Evolutionary conservation across 1,140 invertebrate species (phyloP).

Genomic region (Tenebrio molitor): DNA sequence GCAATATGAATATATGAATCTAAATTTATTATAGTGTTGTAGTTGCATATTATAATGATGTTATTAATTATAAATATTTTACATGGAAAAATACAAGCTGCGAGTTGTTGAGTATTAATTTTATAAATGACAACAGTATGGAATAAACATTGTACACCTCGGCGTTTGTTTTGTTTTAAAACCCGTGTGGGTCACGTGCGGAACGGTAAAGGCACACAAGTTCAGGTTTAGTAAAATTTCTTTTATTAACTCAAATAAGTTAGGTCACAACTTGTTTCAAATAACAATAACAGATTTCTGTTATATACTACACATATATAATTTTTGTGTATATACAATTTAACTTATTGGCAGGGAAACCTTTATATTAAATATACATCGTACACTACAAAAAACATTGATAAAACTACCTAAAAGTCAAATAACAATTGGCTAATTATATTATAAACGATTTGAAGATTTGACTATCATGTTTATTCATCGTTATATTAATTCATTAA

Average conservation of each 20-base stretch:
- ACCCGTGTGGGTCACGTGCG: too few species aligned
- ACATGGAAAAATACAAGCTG: slow-evolving; percentile 42
- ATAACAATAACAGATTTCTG: slow-evolving; percentile 65
- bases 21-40: slow-evolving; percentile 46
- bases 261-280: slow-evolving; percentile 64
- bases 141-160: slow-evolving; percentile 37
- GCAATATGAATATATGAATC: slow-evolving; percentile 44
- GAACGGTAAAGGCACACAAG: not conserved
- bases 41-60: slow-evolving; percentile 44
- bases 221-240: slow-evolving; percentile 61
- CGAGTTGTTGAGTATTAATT: slow-evolving; percentile 39
- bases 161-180: slow-evolving; percentile 6
- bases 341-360: slow-evolving; percentile 52
- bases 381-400: slow-evolving; percentile 66
- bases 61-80: slow-evolving; percentile 45
- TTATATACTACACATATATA: slow-evolving; percentile 63
- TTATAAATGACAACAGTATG: slow-evolving; percentile 39
- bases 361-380: slow-evolving; percentile 63
- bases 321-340: slow-evolving; percentile 63
- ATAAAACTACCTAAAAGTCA: slow-evolving; percentile 65
- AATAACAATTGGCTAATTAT: slow-evolving; percentile 65
- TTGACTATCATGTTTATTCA: slow-evolving; percentile 59
- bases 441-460: slow-evolving; percentile 59
- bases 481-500: slow-evolving; percentile 57
- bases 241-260: slow-evolving; percentile 67